A percentile compares a stretch with the other conserved stretches of the same genome.
phyloP scores from a whole-genome alignment of 2,888 invertebrate species.

The Electrophaes corylata region DNA sequence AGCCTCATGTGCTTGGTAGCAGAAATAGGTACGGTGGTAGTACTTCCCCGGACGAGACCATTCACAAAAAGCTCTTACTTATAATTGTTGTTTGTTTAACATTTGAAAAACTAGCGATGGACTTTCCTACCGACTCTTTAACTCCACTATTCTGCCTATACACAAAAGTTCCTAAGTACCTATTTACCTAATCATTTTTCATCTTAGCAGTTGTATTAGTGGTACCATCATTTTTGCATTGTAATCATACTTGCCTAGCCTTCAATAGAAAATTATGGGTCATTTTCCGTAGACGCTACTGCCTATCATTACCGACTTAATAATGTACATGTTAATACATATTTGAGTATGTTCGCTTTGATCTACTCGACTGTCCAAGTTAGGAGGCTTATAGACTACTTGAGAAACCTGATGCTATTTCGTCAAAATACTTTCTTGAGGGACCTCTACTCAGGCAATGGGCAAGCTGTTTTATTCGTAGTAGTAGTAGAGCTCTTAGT shows the following conservation, averaged over 20 bases:
- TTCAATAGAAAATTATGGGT: conserved; percentile 16
- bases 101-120: too few species aligned
- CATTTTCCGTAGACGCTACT: conserved; percentile 15
- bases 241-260: conserved; percentile 13
- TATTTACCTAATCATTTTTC: neutral
- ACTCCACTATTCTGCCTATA: neutral
- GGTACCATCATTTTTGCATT: conserved; percentile 8
- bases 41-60: too few species aligned
- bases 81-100: too few species aligned
- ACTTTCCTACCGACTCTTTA: too few species aligned
- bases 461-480: too few species aligned
- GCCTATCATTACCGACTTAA: conserved; percentile 40
- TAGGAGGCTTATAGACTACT: conserved; percentile 1
- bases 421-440: too few species aligned
- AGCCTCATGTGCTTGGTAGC: too few species aligned
- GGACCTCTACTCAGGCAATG: too few species aligned
- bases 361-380: conserved; percentile 2
- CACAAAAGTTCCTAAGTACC: too few species aligned
- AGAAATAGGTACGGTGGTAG: too few species aligned
- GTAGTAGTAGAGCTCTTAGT: too few species aligned
- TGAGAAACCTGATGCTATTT: neutral
- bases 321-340: conserved; percentile 41
- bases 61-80: too few species aligned
- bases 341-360: conserved; percentile 31
- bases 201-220: neutral